These are phyloP conservation scores for Alosa alosa DNA, from an alignment of 2,113 vertebrate genomes.

Conservation along the genomic window DNA sequence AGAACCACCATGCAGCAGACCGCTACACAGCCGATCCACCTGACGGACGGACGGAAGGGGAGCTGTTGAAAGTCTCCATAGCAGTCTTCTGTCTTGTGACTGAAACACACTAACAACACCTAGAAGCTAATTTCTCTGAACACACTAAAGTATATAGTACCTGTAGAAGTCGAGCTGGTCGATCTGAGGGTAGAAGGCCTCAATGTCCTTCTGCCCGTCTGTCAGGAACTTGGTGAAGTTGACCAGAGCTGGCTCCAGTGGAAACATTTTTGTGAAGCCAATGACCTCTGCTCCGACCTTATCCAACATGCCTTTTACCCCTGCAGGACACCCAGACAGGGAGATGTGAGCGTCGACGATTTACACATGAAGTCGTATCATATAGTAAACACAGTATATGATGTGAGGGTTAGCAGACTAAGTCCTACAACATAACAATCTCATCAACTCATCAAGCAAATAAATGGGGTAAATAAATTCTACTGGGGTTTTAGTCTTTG, in stretches of 20 bases:
- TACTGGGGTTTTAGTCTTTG: background rate
- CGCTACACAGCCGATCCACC: slow-evolving; percentile 84
- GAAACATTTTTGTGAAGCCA: slow-evolving; percentile 70
- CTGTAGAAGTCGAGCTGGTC: slow-evolving; percentile 90
- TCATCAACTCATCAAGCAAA: background rate
- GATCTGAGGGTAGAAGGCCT: slow-evolving; percentile 73
- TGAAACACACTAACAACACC: background rate
- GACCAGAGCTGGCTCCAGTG: slow-evolving; percentile 74
- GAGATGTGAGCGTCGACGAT: background rate
- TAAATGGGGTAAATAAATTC: background rate
- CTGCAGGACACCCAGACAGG: slow-evolving; percentile 63
- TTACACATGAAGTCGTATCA: background rate
- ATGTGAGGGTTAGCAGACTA: background rate
- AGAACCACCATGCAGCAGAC: slow-evolving; percentile 82
- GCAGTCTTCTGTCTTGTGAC: background rate
- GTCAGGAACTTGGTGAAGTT: slow-evolving; percentile 75
- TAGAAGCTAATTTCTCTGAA: background rate
- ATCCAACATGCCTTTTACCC: slow-evolving; percentile 81
- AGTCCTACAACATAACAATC: background rate
- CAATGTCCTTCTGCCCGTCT: slow-evolving; percentile 70
- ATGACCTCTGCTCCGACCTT: slow-evolving; percentile 75
- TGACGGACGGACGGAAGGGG: slow-evolving; percentile 50
- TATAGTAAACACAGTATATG: background rate
- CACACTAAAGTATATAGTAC: slow-evolving; percentile 37
- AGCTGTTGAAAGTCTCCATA: no score